Conservation (phyloP, 2,888 invertebrate species). For the Plusia festucae region DNA sequence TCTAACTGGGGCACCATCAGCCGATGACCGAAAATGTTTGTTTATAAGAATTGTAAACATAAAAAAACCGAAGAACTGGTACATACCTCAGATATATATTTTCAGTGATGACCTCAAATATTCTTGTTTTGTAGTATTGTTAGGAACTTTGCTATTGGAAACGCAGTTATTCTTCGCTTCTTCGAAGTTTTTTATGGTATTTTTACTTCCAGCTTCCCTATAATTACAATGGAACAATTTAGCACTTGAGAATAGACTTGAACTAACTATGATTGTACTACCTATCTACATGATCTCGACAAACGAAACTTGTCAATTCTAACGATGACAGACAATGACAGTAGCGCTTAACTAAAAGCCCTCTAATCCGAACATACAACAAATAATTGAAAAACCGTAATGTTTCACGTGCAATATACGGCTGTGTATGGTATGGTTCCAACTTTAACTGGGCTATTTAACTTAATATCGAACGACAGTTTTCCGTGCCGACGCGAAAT, state of each 20-base stretch:
- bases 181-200: no score
- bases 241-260: no score
- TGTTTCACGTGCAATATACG: conserved; percentile 18
- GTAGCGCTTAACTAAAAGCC: background rate
- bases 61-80: background rate
- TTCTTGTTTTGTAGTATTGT: no score
- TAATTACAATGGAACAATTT: no score
- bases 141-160: no score
- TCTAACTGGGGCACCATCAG: conserved; percentile 29
- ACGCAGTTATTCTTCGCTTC: no score
- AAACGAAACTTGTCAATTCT: no score
- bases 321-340: background rate
- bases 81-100: no score
- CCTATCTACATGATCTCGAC: no score
- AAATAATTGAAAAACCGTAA: conserved; percentile 31
- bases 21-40: background rate
- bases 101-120: no score
- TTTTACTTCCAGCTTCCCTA: no score
- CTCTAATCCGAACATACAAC: conserved; percentile 28
- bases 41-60: background rate
- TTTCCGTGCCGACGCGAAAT: conserved; percentile 52
- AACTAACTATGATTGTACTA: no score
- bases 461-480: conserved; percentile 48
- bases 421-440: conserved; percentile 23
- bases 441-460: conserved; percentile 40